These are phyloP conservation scores for Pelagia noctiluca DNA, from an alignment of 30 jellyfish, hydroid and myxozoan genomes.

Conservation along the genomic window DNA sequence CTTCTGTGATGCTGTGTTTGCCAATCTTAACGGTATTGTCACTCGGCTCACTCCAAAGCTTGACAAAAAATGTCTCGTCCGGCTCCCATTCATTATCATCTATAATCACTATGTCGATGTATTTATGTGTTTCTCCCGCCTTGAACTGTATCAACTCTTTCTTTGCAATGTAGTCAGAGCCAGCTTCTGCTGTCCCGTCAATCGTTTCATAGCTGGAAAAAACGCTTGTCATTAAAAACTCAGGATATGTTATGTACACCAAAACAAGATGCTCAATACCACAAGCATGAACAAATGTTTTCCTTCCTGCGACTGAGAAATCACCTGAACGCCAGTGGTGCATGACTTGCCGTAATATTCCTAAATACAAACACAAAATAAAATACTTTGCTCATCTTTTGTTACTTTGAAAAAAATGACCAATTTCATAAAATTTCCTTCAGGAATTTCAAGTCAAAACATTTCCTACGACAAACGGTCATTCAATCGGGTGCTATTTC, in stretches of 20 bases:
- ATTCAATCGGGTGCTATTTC: no score
- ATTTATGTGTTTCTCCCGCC: conserved; percentile 84
- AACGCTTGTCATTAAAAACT: not conserved
- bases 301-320: not conserved
- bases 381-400: no score
- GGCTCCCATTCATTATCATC: conserved; percentile 99
- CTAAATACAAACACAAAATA: no score
- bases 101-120: conserved; percentile 82
- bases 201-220: conserved; percentile 86
- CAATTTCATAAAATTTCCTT: no score
- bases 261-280: not conserved
- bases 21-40: conserved; percentile 80
- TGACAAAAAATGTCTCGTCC: conserved; percentile 94
- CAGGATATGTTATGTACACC: not conserved
- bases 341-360: no score
- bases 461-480: no score
- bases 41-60: conserved; percentile 76
- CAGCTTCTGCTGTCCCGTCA: conserved; percentile 98
- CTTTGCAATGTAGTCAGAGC: conserved; percentile 92
- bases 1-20: conserved; percentile 94
- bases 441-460: no score
- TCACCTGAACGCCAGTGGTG: no score
- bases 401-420: no score
- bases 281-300: not conserved
- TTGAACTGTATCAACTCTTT: conserved; percentile 80